Base-by-base conservation (phyloP, 2,797 vertebrate genomes). In the Phoxinus dragarum region DNA sequence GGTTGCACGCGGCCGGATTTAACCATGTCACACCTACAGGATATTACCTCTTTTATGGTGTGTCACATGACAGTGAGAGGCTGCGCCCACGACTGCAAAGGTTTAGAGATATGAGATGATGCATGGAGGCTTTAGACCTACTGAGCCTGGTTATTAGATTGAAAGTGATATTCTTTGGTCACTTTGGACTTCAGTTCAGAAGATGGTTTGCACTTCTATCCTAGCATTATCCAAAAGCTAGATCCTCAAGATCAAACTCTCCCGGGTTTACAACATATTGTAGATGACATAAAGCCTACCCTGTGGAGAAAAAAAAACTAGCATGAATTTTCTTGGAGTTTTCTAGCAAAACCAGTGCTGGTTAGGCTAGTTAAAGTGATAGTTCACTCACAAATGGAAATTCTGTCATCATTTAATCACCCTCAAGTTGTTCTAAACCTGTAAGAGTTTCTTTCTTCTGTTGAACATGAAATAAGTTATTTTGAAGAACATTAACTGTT, bases 11-110 rank as follows among this genome's bases (percentile, higher is more conserved):
- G 84, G 67, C 84, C 78, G 47, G 84, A 84, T 91, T 85, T 88
- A 84, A 88, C 89, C 72, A 79, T 82, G 68, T 86, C 66, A 38
- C 69, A 69, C 82, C 73, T 89, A 80, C 88, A 89, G 92, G 87
- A 89, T 86, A 81, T 87, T 90, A 85, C 86, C 80, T 88, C 87
- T 86, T 88, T 84, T 89, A 78, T 81, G 81, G 49, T 72, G 68
- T 23, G 69, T 90, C 82, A 85, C 82, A 74, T 52, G 74, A 64
- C 72, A 6, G 42, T 75, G 78, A 90, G 72, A 82, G 72, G 76
- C 77, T 83, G 72, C 72, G 56, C 71, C 23, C 36, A 23, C n/a
- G 71, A 69, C 38, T 84, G 75, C 11, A 78, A 66, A n/a, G 59
- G 81, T 73, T 76, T 83, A 52, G 59, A 76, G 72, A 84, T 76